Evolutionary conservation across 2,797 vertebrate species (phyloP).

Genomic region (Eurystomus glaucurus): DNA sequence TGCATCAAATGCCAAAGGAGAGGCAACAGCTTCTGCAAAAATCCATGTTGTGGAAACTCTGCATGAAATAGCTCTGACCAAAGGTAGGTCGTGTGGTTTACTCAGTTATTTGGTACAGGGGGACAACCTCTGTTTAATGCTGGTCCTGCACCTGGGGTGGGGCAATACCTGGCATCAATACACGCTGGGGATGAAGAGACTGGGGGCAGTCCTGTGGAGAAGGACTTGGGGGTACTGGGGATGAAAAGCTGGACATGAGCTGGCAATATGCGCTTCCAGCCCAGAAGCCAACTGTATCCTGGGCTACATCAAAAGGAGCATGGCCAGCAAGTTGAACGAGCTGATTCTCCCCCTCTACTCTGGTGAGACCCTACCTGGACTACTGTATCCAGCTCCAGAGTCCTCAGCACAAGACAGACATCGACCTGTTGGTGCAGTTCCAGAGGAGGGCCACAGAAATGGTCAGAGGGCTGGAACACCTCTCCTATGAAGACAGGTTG

Average conservation of each 20-base stretch:
- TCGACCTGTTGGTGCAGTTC: neutral
- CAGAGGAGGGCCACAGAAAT: neutral
- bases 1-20: constrained; percentile 89
- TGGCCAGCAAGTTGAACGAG: neutral
- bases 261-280: neutral
- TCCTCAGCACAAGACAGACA: neutral
- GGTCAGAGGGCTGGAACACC: neutral
- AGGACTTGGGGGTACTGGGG: neutral
- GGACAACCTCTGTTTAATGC: neutral
- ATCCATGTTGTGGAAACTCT: constrained; percentile 89
- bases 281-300: rapidly evolving
- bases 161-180: neutral
- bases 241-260: neutral
- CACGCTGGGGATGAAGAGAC: neutral
- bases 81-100: constrained; percentile 80
- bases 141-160: neutral
- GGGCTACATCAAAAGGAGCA: neutral
- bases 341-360: neutral
- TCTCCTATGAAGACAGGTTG: too few relatives aligned
- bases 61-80: constrained; percentile 85
- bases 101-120: neutral
- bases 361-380: neutral
- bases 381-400: neutral
- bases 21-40: constrained; percentile 88
- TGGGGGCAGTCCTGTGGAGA: neutral